Evolutionary conservation across 1,140 invertebrate species (phyloP), one percentile per base, ranked within the genome.

Genomic region (Pararge aegeria): DNA sequence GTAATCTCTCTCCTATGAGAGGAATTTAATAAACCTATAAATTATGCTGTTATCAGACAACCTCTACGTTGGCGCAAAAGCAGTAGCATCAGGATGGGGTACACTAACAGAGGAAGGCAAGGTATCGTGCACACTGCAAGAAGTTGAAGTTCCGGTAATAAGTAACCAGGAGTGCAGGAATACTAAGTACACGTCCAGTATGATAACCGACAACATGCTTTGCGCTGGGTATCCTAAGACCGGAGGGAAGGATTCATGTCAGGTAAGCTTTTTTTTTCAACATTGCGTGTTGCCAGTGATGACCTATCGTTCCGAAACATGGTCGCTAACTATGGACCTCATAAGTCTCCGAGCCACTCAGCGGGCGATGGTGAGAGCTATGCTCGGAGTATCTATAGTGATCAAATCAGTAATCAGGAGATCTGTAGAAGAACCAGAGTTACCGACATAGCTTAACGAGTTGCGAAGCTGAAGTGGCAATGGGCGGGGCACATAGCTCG

Each of bases 201-300:
- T 95, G 93, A 97, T 97, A 53, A 95, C 95, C 0, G 94, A 96
- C 61, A 96, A 96, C 73, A 96, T 96, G 96, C 70, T 97, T 76
- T 97, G 96, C 75, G 96, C 96, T 18, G 96, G 96, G 7, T 95
- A 95, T 77, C 91, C 92, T 0, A 92, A 94, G 13, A 90, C 90
- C 5, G 96, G 96, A 9, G 90, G 93, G 42, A 96, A 94, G 70
- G 96, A 97, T 84, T 95, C 95, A 20, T 97, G 96, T 76, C 96
- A 97, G 91, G 95, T 95, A 90, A 50, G 30, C 18, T 5, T 1
- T 10, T 18, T 5, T 42, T 38, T 38, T 13, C 0, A 1, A 10
- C 0, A 13, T n/a, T n/a, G n/a, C n/a, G n/a, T n/a, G n/a, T n/a
- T n/a, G n/a, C n/a, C n/a, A n/a, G n/a, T n/a, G n/a, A n/a, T n/a